phyloP scores from a whole-genome alignment of 2,888 invertebrate species.

The Aphidius colemani region DNA sequence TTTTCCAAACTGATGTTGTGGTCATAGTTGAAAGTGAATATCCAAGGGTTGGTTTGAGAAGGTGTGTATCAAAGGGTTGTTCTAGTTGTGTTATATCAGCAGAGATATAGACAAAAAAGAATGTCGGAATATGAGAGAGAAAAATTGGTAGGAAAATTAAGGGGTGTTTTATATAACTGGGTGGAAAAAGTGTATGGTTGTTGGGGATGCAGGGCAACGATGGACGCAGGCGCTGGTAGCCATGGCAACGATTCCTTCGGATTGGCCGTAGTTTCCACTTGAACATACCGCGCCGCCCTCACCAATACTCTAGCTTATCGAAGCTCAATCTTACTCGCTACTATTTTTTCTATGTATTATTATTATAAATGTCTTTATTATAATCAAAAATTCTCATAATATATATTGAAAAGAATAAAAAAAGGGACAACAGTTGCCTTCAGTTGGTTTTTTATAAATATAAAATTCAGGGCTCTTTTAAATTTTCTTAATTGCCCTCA shows the following conservation, averaged over 20 bases:
- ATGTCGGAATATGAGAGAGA: constrained; percentile 25
- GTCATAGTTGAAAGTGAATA: no score
- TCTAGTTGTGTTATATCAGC: neutral
- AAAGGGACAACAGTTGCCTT: no score
- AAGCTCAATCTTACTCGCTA: constrained; percentile 21
- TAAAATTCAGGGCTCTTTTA: no score
- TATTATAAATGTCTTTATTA: no score
- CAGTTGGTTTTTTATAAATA: no score
- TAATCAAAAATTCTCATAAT: no score
- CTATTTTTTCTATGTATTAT: no score
- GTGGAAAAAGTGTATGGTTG: constrained; percentile 33
- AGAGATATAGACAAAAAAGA: constrained; percentile 18
- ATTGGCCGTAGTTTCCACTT: constrained; percentile 59
- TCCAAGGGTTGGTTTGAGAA: no score
- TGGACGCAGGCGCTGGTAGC: constrained; percentile 58
- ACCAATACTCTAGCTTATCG: constrained; percentile 25
- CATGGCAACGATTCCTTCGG: constrained; percentile 59
- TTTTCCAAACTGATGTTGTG: neutral
- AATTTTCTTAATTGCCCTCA: no score
- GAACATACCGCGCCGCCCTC: constrained; percentile 43
- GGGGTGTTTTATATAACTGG: constrained; percentile 23
- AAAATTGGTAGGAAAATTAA: constrained; percentile 23
- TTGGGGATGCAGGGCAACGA: constrained; percentile 29
- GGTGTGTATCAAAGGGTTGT: no score
- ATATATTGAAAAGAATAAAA: no score